These are phyloP conservation scores for Apodemia duryi DNA, from an alignment of 2,888 invertebrate genomes.

Conservation along the genomic window DNA sequence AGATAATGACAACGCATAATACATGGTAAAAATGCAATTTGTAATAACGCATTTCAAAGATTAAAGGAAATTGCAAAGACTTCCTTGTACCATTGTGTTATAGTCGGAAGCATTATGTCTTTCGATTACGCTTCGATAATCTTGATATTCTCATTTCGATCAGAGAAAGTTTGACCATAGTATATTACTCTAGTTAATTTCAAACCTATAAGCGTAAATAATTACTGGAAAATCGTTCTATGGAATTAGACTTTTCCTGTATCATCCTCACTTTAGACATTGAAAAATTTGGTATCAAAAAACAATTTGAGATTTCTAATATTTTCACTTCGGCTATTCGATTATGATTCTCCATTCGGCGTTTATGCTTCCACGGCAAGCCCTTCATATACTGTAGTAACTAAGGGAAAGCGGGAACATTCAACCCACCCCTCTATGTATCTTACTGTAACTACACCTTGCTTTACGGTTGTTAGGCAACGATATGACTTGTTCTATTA, in stretches of 20 bases:
- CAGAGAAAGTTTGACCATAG: conserved; percentile 56
- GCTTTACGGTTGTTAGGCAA: conserved; percentile 2
- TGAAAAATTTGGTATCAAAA: background rate
- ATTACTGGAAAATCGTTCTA: background rate
- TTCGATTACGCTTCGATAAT: conserved; percentile 63
- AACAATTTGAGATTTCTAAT: background rate
- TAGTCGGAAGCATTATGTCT: conserved; percentile 59
- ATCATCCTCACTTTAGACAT: background rate
- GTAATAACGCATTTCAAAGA: conserved; percentile 9
- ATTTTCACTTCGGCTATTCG: background rate
- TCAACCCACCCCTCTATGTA: conserved; percentile 4
- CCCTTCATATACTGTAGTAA: conserved; percentile 9
- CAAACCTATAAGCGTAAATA: conserved; percentile 21
- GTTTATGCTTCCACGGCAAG: conserved; percentile 6
- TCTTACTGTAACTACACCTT: background rate
- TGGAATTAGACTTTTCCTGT: background rate
- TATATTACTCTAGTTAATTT: conserved; percentile 28
- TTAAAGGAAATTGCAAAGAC: conserved; percentile 37
- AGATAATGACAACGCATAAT: background rate
- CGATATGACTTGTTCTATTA: background rate
- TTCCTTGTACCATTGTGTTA: conserved; percentile 43
- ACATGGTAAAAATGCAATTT: conserved; percentile 1
- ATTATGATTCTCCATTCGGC: background rate
- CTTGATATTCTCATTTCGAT: conserved; percentile 56
- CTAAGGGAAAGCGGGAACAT: conserved; percentile 11